These are phyloP conservation scores for Ochotona curzoniae DNA, from an alignment of 2,113 vertebrate species.

Conservation along the genomic window DNA sequence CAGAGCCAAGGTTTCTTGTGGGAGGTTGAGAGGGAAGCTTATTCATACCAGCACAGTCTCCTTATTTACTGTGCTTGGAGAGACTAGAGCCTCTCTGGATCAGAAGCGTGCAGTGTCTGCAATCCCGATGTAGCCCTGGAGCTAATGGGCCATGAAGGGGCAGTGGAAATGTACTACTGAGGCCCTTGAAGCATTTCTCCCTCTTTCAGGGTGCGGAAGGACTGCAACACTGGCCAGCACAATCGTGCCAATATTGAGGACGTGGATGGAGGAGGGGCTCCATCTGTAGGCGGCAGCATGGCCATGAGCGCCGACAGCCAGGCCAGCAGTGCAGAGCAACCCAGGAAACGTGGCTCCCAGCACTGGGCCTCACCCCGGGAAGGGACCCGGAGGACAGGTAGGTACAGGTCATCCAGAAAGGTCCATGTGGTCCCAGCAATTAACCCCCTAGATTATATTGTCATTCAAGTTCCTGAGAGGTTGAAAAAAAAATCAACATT, in stretches of 20 bases:
- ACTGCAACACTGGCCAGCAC: constrained; percentile 92
- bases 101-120: rapidly evolving
- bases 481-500: not conserved
- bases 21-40: not conserved
- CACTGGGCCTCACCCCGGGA: constrained; percentile 78
- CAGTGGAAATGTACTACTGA: too few species aligned
- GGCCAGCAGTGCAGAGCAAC: constrained; percentile 89
- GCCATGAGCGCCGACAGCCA: constrained; percentile 90
- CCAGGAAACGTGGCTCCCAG: constrained; percentile 87
- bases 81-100: not conserved
- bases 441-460: rapidly evolving
- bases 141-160: rapidly evolving
- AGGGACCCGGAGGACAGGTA: constrained; percentile 84
- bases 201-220: constrained; percentile 93
- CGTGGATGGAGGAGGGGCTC: constrained; percentile 86
- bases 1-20: not conserved
- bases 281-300: constrained; percentile 84
- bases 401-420: not conserved
- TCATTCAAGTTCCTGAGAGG: not conserved
- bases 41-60: rapidly evolving
- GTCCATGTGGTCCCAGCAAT: not conserved
- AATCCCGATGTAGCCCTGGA: too few species aligned
- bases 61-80: not conserved
- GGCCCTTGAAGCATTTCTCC: not conserved
- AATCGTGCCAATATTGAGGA: constrained; percentile 91